Base-by-base conservation (phyloP, 2,797 vertebrate species). In the Dallia pectoralis region DNA sequence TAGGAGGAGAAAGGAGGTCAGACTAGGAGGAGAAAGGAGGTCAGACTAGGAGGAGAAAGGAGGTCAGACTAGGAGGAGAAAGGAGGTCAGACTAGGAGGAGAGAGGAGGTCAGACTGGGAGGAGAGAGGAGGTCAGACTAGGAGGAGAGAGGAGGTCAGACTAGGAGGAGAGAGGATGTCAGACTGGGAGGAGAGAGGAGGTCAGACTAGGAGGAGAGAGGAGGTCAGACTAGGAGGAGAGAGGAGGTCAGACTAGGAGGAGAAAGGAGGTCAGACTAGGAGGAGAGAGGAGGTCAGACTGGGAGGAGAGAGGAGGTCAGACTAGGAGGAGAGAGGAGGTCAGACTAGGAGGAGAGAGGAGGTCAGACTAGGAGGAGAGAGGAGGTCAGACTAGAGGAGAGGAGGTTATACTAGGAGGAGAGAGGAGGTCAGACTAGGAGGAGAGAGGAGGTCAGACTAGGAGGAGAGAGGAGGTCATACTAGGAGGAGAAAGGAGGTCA, bases 391-490 rank as follows among this genome's bases (percentile, higher is more conserved):
- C n/a, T n/a, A n/a, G n/a, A n/a, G n/a, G n/a, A n/a, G n/a, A n/a
- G n/a, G 7, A 97, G 92, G 0, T 95, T 95, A 27, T 96, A 97
- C 96, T 97, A 51, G 44, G 1, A 36, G 25, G 2, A 40, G 71
- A 4, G n/a, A n/a, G n/a, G 7, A 97, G 92, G 0, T 95, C 95
- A 27, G 95, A 97, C 96, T 97, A 51, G 44, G 1, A 36, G 25
- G 2, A 40, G 71, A 4, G n/a, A n/a, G n/a, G 7, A 97, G 92
- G 0, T 95, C 95, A 27, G 95, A 97, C 96, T 97, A 51, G 44
- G 1, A 36, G 25, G 2, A 40, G 71, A 4, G n/a, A n/a, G n/a
- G 7, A 97, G 92, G 0, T 95, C 95, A 27, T 96, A 97, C 96
- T 97, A 51, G 44, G 1, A 36, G 25, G 2, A 40, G 71, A 4